phyloP scores from a whole-genome alignment of 2,797 vertebrate genomes.

The Argyrosomus regius region DNA sequence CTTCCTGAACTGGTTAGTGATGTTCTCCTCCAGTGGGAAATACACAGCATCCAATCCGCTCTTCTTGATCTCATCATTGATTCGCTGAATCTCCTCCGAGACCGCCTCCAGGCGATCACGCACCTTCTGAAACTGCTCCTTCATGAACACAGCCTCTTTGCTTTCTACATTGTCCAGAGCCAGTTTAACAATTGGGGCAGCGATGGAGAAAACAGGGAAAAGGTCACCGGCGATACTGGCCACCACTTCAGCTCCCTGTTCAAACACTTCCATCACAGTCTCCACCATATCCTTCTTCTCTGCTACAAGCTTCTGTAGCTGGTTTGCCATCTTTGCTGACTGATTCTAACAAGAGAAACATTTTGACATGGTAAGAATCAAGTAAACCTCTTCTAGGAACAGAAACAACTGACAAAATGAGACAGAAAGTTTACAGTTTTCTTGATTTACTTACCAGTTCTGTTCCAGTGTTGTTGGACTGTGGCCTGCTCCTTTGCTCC shows the following conservation, averaged over 20 bases:
- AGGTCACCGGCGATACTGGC: constrained; percentile 85
- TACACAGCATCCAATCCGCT: constrained; percentile 80
- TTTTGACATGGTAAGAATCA: not conserved
- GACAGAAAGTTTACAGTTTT: not conserved
- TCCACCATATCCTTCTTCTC: constrained; percentile 85
- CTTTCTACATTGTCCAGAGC: constrained; percentile 87
- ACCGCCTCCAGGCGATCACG: constrained; percentile 82
- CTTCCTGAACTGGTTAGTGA: constrained; percentile 88
- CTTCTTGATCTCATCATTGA: constrained; percentile 86
- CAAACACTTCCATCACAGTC: constrained; percentile 85
- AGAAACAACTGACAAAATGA: not conserved
- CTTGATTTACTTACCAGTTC: constrained; percentile 62
- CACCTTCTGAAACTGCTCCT: constrained; percentile 87
- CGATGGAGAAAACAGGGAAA: constrained; percentile 86
- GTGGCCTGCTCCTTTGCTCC: constrained; percentile 40
- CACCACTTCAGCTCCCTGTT: constrained; percentile 84
- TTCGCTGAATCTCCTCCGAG: constrained; percentile 82
- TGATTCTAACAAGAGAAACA: constrained; percentile 25
- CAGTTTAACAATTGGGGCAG: constrained; percentile 83
- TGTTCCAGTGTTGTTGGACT: constrained; percentile 42
- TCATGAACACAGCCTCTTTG: constrained; percentile 86
- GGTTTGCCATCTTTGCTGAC: constrained; percentile 73
- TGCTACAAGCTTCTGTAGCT: constrained; percentile 79
- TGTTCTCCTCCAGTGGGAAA: constrained; percentile 86
- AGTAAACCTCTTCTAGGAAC: not conserved